Evolutionary conservation across 2,113 vertebrate genomes (phyloP).

Genomic region (Nycticebus coucang): DNA sequence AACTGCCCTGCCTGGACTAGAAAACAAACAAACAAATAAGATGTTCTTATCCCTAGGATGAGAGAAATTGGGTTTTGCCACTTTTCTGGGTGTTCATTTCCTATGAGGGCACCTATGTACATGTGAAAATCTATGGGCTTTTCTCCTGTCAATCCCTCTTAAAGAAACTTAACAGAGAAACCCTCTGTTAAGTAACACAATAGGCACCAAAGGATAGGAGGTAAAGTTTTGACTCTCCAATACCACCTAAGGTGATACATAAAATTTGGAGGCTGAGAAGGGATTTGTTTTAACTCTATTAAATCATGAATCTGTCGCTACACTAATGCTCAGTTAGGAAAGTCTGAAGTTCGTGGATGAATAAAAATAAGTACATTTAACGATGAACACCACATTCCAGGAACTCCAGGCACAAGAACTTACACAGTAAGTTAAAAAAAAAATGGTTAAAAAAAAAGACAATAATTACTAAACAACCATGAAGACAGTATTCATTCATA

Average conservation of each 20-base stretch:
- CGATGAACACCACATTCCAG: not conserved
- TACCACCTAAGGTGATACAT: not conserved
- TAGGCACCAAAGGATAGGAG: not conserved
- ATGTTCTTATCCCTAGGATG: not conserved
- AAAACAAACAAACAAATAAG: not conserved
- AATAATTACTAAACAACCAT: not conserved
- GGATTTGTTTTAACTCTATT: not conserved
- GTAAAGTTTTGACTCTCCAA: not conserved
- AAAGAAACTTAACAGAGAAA: not conserved
- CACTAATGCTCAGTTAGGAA: not conserved
- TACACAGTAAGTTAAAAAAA: not conserved
- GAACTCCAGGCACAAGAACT: not conserved
- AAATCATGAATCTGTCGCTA: not conserved
- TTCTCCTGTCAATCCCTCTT: not conserved
- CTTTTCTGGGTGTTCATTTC: not conserved
- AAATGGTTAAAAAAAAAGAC: not conserved
- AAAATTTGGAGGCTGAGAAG: not conserved
- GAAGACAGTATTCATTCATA: constrained; percentile 6
- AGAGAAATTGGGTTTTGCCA: not conserved
- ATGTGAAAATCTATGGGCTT: not conserved
- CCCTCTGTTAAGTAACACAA: too few relatives aligned
- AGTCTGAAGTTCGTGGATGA: not conserved
- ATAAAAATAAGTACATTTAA: not conserved
- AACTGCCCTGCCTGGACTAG: not conserved
- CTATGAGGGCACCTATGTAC: not conserved